Evolutionary conservation across 1,140 invertebrate species (phyloP).

Genomic region (Heliconius hermathena): DNA sequence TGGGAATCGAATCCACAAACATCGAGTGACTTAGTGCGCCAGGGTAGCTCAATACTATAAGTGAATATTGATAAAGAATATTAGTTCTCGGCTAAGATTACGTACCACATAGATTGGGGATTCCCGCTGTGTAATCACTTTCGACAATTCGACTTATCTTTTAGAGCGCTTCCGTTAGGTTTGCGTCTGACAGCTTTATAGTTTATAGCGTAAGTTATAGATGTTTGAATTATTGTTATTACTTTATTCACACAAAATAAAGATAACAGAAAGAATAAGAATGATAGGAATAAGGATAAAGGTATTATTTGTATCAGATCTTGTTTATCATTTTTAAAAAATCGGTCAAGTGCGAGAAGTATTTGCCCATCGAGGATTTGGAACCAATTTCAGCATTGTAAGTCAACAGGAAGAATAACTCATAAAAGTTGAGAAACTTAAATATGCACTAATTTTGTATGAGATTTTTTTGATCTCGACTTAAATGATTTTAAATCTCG

Average conservation of each 20-base stretch:
- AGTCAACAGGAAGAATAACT: no score
- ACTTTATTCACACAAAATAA: background rate
- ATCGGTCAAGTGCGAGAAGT: no score
- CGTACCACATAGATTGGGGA: slow-evolving; percentile 25
- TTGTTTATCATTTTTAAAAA: background rate
- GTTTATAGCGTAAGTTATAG: slow-evolving; percentile 15
- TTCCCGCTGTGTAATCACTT: slow-evolving; percentile 29
- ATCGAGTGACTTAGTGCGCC: no score
- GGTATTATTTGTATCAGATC: background rate
- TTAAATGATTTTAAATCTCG: no score
- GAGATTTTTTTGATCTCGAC: no score
- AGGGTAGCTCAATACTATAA: background rate
- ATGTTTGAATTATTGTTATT: background rate
- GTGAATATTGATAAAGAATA: slow-evolving; percentile 3
- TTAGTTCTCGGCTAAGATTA: slow-evolving; percentile 19
- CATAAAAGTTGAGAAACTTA: no score
- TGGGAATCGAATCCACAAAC: no score
- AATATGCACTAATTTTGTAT: no score
- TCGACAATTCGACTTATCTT: slow-evolving; percentile 33
- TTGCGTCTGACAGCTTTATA: slow-evolving; percentile 10
- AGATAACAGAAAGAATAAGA: background rate
- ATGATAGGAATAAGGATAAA: background rate
- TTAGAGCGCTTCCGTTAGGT: slow-evolving; percentile 23
- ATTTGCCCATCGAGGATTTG: no score
- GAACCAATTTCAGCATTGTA: no score